Evolutionary conservation across 2,888 invertebrate species (phyloP).

Genomic region (Pocota personata): DNA sequence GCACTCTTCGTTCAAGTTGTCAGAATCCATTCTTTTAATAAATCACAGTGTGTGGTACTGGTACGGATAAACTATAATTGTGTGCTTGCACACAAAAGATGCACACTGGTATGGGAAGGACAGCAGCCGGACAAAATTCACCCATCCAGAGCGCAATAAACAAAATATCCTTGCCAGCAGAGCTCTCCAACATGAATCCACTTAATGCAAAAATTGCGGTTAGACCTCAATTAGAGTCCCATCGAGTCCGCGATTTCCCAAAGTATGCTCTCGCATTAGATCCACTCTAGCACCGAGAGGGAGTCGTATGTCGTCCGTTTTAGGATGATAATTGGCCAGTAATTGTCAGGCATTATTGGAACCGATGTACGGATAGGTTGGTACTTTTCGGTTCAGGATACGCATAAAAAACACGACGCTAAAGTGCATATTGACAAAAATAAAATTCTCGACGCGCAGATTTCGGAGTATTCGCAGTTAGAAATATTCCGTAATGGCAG

Average conservation of each 20-base stretch:
- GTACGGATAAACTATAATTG: conserved; percentile 35
- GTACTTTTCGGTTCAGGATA: conserved; percentile 18
- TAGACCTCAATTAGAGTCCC: conserved; percentile 73
- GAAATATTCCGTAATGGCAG: conserved; percentile 44
- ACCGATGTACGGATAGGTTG: conserved; percentile 65
- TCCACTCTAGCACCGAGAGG: conserved; percentile 20
- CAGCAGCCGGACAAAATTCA: conserved; percentile 42
- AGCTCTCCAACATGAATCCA: conserved; percentile 64
- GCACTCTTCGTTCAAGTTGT: conserved; percentile 68
- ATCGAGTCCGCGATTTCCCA: conserved; percentile 38
- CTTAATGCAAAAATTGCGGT: conserved; percentile 73
- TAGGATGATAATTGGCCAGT: conserved; percentile 69
- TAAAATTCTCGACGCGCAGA: conserved; percentile 38
- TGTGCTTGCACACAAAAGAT: conserved; percentile 43
- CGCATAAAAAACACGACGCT: conserved; percentile 27
- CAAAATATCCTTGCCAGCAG: conserved; percentile 68
- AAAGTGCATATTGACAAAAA: conserved; percentile 62
- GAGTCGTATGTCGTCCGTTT: conserved; percentile 51
- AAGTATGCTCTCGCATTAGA: conserved; percentile 43
- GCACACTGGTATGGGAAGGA: conserved; percentile 12
- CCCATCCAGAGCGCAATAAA: conserved; percentile 57
- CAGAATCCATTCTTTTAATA: conserved; percentile 73
- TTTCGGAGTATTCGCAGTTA: conserved; percentile 27
- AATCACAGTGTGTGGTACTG: conserved; percentile 72
- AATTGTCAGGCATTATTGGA: conserved; percentile 73